phyloP scores from a whole-genome alignment of 2,888 invertebrate species.

The Acanthoscelides obtectus region DNA sequence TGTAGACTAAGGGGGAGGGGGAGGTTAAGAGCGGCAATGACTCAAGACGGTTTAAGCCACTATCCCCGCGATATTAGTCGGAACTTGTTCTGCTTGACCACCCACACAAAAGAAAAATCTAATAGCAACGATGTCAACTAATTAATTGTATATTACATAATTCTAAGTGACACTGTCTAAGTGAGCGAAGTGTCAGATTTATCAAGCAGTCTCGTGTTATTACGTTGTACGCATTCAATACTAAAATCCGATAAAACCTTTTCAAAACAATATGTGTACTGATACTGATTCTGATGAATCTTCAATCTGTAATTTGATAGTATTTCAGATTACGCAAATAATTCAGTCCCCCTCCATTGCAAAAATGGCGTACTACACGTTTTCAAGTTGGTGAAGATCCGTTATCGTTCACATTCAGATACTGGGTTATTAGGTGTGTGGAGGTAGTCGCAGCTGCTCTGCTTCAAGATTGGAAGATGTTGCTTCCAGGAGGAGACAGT shows the following conservation, averaged over 20 bases:
- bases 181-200: too few relatives aligned
- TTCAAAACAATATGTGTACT: background rate
- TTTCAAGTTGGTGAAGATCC: background rate
- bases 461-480: background rate
- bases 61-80: too few relatives aligned
- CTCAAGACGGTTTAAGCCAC: too few relatives aligned
- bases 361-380: background rate
- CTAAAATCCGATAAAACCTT: background rate
- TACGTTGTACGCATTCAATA: background rate
- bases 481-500: background rate
- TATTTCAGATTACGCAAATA: background rate
- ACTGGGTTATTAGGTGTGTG: background rate
- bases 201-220: background rate
- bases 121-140: too few relatives aligned
- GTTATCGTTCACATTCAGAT: background rate
- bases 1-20: too few relatives aligned
- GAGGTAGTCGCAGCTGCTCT: background rate
- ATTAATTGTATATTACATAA: too few relatives aligned
- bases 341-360: background rate
- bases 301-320: background rate
- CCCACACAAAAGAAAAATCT: too few relatives aligned
- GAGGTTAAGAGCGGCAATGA: too few relatives aligned
- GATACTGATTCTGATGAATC: background rate
- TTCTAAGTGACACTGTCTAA: too few relatives aligned
- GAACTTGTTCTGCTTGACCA: too few relatives aligned